Percentiles rank a stretch among this genome's conserved stretches.
These are phyloP conservation scores for Acrocephalus scirpaceus DNA, from an alignment of 2,797 vertebrate genomes.

Conservation along the genomic window DNA sequence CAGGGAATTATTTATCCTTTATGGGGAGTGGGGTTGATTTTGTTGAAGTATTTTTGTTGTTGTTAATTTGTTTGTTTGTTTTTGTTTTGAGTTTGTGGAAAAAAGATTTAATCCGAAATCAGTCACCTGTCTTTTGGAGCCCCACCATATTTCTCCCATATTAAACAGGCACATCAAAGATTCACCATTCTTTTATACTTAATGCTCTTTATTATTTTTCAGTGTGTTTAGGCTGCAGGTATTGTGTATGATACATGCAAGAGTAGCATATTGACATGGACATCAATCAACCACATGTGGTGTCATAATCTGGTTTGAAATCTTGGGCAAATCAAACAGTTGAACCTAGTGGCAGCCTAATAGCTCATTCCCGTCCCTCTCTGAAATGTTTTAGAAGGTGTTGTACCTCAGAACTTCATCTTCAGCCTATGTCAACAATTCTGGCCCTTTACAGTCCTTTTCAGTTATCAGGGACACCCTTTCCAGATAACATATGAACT, in stretches of 20 bases:
- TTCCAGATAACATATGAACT: background rate
- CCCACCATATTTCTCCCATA: background rate
- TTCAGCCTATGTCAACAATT: background rate
- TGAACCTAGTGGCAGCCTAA: background rate
- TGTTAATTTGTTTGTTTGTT: rapidly evolving
- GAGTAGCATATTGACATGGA: background rate
- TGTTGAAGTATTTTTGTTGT: no score
- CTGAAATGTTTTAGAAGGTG: background rate
- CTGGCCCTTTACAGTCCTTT: background rate
- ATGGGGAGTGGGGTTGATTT: rapidly evolving
- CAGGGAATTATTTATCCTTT: background rate
- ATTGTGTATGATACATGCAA: background rate
- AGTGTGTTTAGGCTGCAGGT: background rate
- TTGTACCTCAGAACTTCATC: background rate
- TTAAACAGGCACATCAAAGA: background rate
- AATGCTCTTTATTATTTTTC: background rate
- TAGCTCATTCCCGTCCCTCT: background rate
- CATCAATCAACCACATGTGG: background rate
- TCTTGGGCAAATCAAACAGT: background rate
- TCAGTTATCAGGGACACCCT: background rate
- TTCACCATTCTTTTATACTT: background rate
- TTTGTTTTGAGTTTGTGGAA: background rate
- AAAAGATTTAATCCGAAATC: background rate
- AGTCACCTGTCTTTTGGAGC: background rate
- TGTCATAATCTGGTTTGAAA: background rate